These are phyloP conservation scores for Mycteria americana DNA, from an alignment of 2,797 vertebrate species.

Conservation along the genomic window DNA sequence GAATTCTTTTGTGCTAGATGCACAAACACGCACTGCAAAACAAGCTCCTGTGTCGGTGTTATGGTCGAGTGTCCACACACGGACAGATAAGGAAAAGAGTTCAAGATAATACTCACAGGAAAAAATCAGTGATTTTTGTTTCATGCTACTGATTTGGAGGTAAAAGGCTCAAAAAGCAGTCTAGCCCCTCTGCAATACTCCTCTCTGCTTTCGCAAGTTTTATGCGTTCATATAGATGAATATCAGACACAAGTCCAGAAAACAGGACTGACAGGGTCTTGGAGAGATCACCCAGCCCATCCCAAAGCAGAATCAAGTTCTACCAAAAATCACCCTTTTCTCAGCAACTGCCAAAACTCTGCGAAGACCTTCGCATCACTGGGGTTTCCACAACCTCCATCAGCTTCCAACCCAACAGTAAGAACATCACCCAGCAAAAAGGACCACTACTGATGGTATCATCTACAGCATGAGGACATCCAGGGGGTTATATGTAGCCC, in stretches of 20 bases:
- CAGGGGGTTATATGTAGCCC: rapidly evolving
- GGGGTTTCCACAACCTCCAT: not conserved
- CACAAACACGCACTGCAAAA: rapidly evolving
- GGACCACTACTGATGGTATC: not conserved
- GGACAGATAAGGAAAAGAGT: not conserved
- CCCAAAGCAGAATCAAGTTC: not conserved
- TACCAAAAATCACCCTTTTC: not conserved
- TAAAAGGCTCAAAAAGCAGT: not conserved
- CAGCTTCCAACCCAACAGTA: not conserved
- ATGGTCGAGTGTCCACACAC: rapidly evolving
- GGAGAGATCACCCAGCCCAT: not conserved
- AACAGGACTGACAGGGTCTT: rapidly evolving
- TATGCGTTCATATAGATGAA: not conserved
- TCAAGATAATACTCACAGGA: not conserved
- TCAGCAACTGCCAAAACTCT: not conserved
- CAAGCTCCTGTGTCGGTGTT: no score
- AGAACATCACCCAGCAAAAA: not conserved
- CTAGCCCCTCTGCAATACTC: not conserved
- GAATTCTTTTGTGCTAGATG: not conserved
- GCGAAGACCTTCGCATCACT: not conserved
- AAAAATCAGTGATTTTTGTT: not conserved
- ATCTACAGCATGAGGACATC: not conserved
- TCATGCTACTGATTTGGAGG: not conserved
- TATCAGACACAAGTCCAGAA: not conserved
- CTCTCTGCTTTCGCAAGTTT: not conserved